These are phyloP conservation scores for rabbit (Oryctolagus cuniculus) DNA, from an alignment of 2,113 vertebrate species.

Conservation along the genomic window DNA sequence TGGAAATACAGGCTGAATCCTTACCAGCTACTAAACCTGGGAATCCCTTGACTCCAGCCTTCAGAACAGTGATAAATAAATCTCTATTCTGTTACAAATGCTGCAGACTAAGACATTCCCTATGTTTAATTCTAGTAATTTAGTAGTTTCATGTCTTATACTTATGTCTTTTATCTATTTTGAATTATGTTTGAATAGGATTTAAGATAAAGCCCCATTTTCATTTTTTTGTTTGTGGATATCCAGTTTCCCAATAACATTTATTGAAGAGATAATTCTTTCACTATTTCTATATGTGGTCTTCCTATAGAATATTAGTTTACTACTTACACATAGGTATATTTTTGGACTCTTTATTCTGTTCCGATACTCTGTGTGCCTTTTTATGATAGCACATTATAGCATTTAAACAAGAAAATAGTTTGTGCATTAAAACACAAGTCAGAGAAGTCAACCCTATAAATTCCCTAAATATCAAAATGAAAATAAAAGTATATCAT, in stretches of 20 bases:
- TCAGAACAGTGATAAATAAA: no score
- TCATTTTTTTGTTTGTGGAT: not conserved
- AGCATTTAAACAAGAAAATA: no score
- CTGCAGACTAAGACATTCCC: not conserved
- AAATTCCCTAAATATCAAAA: no score
- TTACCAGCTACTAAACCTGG: not conserved
- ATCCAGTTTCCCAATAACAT: not conserved
- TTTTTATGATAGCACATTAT: not conserved
- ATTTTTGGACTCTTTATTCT: not conserved
- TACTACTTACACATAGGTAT: not conserved
- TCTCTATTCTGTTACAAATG: not conserved
- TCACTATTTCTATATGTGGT: not conserved
- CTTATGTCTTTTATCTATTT: not conserved
- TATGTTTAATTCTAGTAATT: not conserved
- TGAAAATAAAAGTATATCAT: no score
- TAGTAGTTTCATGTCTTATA: not conserved
- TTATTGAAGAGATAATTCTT: not conserved
- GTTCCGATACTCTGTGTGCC: not conserved
- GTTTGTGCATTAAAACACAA: no score
- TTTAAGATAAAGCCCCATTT: not conserved
- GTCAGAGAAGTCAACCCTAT: no score
- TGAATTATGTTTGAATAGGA: not conserved
- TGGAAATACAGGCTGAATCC: no score
- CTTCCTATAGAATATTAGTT: not conserved
- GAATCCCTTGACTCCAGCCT: no score